Percentiles rank a stretch among this genome's conserved stretches.
These are phyloP conservation scores for Gallinago nigripennis DNA, from an alignment of 2,797 vertebrate species.

Conservation along the genomic window DNA sequence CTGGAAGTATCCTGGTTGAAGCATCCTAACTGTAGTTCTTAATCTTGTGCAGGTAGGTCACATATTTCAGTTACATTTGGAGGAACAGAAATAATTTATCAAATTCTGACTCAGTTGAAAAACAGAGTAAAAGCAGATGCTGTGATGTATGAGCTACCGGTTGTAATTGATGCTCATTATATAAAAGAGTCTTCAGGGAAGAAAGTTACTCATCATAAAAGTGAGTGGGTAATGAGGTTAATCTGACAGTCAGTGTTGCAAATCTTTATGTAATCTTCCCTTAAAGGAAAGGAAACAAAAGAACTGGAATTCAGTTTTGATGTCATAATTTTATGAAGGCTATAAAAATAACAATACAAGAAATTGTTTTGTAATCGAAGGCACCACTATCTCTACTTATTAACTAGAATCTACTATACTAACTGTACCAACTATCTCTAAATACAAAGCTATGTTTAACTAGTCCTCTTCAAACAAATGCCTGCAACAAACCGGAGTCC, in stretches of 20 bases:
- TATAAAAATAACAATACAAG: not conserved
- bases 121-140: not conserved
- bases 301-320: not conserved
- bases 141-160: not conserved
- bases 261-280: not conserved
- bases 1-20: not conserved
- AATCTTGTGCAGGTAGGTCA: not conserved
- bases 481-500: conserved; percentile 15
- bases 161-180: conserved; percentile 3
- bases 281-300: not conserved
- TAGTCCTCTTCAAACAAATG: conserved; percentile 4
- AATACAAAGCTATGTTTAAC: not conserved
- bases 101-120: not conserved
- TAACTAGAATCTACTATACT: not conserved
- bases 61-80: not conserved
- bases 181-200: not conserved
- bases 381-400: not conserved
- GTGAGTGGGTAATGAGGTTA: conserved; percentile 29
- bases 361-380: not conserved
- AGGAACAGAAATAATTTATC: not conserved
- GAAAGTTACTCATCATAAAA: not conserved
- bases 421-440: not conserved
- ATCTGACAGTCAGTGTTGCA: not conserved
- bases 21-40: not conserved
- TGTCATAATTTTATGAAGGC: not conserved